Evolutionary conservation across 37 sponge, comb jelly and placozoan species (phyloP).

Genomic region (Beroe forskalii): DNA sequence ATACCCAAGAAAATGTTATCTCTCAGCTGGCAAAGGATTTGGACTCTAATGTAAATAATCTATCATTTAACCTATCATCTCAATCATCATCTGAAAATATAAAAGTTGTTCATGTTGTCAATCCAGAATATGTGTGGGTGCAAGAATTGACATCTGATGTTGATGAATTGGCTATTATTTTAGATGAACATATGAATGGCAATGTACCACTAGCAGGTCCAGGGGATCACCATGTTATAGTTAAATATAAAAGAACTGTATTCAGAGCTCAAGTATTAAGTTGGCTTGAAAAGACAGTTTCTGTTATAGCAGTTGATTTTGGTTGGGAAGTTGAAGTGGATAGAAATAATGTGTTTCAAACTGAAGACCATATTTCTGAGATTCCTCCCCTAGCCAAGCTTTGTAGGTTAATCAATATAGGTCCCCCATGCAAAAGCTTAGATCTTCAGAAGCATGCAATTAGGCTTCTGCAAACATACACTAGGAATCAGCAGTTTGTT

Average conservation of each 20-base stretch:
- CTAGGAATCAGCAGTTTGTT: background rate
- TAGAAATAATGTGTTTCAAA: background rate
- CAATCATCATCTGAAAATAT: background rate
- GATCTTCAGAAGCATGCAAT: background rate
- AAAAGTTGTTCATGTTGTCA: constrained; percentile 29
- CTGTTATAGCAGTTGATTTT: constrained; percentile 13
- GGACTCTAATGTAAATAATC: background rate
- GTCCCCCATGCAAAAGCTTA: background rate
- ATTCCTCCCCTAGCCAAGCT: constrained; percentile 18
- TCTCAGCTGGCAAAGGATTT: background rate
- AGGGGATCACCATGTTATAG: background rate
- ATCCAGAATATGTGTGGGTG: constrained; percentile 36
- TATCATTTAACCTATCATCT: background rate
- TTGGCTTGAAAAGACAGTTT: background rate
- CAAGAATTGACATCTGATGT: constrained; percentile 17
- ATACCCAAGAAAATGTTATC: background rate
- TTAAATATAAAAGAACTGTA: background rate
- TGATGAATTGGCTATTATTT: background rate
- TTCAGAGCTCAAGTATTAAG: background rate
- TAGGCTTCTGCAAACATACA: background rate
- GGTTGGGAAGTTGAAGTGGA: background rate
- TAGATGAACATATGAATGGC: background rate
- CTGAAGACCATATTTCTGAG: constrained; percentile 15
- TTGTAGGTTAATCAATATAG: constrained; percentile 17
- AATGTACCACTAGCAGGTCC: background rate